Percentiles rank a stretch among this genome's conserved stretches.
Conservation (phyloP, 2,113 vertebrate species). For the Terrapene triunguis region DNA sequence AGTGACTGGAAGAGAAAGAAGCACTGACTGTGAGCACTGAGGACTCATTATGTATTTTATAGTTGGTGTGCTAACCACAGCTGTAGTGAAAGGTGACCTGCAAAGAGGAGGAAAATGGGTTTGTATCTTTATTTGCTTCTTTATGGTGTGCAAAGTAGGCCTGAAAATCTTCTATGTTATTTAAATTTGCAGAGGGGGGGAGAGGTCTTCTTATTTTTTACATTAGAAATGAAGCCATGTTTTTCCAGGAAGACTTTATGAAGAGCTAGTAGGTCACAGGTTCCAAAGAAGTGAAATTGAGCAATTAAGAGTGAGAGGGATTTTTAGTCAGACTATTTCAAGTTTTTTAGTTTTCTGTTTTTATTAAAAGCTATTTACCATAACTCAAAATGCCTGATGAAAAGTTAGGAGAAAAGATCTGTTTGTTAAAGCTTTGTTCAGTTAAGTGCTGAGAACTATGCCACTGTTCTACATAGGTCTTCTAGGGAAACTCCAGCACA, state of each 20-base stretch:
- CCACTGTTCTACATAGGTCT: not conserved
- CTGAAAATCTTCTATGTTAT: not conserved
- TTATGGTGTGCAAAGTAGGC: not conserved
- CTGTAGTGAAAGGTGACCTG: not conserved
- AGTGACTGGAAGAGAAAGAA: slow-evolving; percentile 11
- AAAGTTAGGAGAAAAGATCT: not conserved
- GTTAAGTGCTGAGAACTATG: not conserved
- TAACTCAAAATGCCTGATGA: not conserved
- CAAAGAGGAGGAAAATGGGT: not conserved
- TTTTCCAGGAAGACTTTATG: slow-evolving; percentile 7
- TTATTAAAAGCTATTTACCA: not conserved
- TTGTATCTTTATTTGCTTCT: rapidly evolving
- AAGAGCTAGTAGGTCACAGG: not conserved
- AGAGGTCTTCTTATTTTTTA: not conserved
- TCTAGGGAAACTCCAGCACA: not conserved
- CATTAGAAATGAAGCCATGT: not conserved
- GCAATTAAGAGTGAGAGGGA: not conserved
- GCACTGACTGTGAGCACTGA: not conserved
- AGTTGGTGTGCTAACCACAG: not conserved
- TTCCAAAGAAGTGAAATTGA: slow-evolving; percentile 6
- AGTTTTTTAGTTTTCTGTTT: not conserved
- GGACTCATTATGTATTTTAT: not conserved
- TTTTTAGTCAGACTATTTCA: slow-evolving; percentile 21
- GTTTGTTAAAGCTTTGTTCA: not conserved
- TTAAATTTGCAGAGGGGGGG: not conserved